These are phyloP conservation scores for Nesogale talazaci DNA, from an alignment of 2,113 vertebrate genomes.

Conservation along the genomic window DNA sequence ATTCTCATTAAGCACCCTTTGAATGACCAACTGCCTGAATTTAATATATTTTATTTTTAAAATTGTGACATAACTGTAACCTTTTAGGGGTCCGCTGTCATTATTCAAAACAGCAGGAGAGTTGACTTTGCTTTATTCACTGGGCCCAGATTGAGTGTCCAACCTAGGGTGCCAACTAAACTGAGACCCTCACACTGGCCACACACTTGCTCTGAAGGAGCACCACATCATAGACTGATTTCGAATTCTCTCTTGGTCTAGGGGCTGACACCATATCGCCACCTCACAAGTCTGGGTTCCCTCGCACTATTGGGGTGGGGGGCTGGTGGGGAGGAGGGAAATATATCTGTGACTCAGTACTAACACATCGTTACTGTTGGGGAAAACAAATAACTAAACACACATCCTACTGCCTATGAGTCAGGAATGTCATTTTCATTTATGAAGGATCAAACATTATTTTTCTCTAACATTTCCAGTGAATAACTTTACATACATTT, in stretches of 20 bases:
- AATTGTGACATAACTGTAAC: slow-evolving; percentile 43
- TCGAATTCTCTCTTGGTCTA: not conserved
- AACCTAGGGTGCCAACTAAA: not conserved
- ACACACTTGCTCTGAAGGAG: slow-evolving; percentile 22
- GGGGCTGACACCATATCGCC: not conserved
- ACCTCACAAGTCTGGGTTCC: slow-evolving; percentile 30
- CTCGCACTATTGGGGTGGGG: not conserved
- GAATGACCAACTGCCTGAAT: slow-evolving; percentile 33
- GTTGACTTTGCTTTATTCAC: not conserved
- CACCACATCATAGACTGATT: not conserved
- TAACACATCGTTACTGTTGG: slow-evolving; percentile 31
- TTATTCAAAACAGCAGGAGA: slow-evolving; percentile 48
- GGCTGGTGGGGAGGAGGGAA: not conserved
- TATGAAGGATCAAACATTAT: slow-evolving; percentile 76
- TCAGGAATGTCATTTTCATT: slow-evolving; percentile 80
- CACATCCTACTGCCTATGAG: slow-evolving; percentile 77
- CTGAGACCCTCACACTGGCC: not conserved
- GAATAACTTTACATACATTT: slow-evolving; percentile 81
- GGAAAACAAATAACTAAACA: slow-evolving; percentile 52
- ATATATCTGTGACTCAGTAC: slow-evolving; percentile 62
- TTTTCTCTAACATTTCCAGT: slow-evolving; percentile 79
- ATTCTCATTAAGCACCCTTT: slow-evolving; percentile 64
- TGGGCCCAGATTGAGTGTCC: slow-evolving; percentile 7
- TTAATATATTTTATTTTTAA: slow-evolving; percentile 51
- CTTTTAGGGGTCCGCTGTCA: slow-evolving; percentile 22